Conservation (phyloP, 1,140 invertebrate genomes). For the Bombus sibiricus region DNA sequence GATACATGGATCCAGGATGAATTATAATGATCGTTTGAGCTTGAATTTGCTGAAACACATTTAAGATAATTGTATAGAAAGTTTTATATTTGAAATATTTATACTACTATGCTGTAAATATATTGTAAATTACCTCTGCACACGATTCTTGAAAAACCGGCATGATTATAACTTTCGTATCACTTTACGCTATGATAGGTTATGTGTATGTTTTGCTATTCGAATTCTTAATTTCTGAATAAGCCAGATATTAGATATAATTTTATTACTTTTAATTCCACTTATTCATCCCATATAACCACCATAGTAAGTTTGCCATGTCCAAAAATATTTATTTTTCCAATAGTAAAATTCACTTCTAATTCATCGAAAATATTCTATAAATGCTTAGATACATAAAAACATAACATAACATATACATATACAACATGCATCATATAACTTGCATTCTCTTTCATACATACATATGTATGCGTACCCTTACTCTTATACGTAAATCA, state of each 20-base stretch:
- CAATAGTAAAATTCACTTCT: neutral
- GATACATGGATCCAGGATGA: conserved; percentile 95
- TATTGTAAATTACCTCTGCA: conserved; percentile 69
- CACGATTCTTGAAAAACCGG: conserved; percentile 80
- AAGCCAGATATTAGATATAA: neutral
- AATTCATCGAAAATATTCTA: neutral
- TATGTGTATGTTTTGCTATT: neutral
- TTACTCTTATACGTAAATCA: neutral
- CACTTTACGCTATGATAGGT: neutral
- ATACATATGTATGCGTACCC: too few species aligned
- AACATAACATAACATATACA: too few species aligned
- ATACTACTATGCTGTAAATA: neutral
- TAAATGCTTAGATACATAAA: neutral
- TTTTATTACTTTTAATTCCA: neutral
- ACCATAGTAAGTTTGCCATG: neutral
- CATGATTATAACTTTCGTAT: conserved; percentile 58
- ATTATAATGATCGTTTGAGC: conserved; percentile 95
- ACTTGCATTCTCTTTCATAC: too few species aligned
- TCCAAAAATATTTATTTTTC: neutral
- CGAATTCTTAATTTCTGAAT: neutral
- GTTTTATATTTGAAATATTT: conserved; percentile 11
- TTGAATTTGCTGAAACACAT: conserved; percentile 85
- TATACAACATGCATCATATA: too few species aligned
- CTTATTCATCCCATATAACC: neutral
- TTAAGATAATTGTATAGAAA: conserved; percentile 21